Conservation (phyloP, 1,140 invertebrate genomes). For the Bicyclus anynana region DNA sequence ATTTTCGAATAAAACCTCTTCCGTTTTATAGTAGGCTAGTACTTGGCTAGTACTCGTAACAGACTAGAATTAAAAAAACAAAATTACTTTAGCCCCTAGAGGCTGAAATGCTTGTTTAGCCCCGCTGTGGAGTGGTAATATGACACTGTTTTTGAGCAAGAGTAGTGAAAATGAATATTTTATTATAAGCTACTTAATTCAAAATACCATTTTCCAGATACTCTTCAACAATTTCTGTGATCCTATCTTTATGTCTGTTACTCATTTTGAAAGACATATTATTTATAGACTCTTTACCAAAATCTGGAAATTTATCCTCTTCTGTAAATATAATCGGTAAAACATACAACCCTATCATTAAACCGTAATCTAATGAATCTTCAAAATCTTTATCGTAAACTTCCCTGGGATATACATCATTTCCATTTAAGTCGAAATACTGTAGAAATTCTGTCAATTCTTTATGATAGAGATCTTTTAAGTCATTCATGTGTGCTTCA, state of each 20-base stretch:
- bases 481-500: slow-evolving; percentile 26
- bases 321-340: slow-evolving; percentile 24
- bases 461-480: slow-evolving; percentile 36
- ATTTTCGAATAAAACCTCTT: too few species aligned
- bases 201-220: slow-evolving; percentile 25
- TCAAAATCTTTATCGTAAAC: slow-evolving; percentile 32
- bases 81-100: too few species aligned
- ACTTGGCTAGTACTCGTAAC: too few species aligned
- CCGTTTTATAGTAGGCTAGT: too few species aligned
- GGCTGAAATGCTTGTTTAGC: too few species aligned
- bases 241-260: slow-evolving; percentile 18
- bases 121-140: too few species aligned
- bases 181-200: neutral
- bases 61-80: too few species aligned
- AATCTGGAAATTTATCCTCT: slow-evolving; percentile 27
- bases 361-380: slow-evolving; percentile 29
- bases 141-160: too few species aligned
- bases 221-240: slow-evolving; percentile 28
- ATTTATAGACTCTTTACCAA: slow-evolving; percentile 9
- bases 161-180: too few species aligned
- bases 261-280: slow-evolving; percentile 13
- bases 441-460: slow-evolving; percentile 25
- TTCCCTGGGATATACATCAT: slow-evolving; percentile 27
- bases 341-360: slow-evolving; percentile 17
- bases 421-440: slow-evolving; percentile 35